Percentiles rank a stretch among this genome's conserved stretches.
These are phyloP conservation scores for Lasioglossum vierecki DNA, from an alignment of 2,888 invertebrate genomes.

Conservation along the genomic window DNA sequence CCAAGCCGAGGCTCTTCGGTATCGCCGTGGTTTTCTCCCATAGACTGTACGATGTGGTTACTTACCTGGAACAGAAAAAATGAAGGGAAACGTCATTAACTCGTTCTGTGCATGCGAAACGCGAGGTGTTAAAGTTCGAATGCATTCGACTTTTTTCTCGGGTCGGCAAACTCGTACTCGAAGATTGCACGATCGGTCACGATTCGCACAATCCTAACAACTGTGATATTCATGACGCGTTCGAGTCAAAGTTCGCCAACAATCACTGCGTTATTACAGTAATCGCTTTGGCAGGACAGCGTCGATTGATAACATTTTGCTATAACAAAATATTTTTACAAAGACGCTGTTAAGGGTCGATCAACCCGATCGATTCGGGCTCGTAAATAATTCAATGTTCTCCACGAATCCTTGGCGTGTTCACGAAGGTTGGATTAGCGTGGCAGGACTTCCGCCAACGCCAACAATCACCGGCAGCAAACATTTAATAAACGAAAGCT, in stretches of 20 bases:
- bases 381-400: constrained; percentile 4
- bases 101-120: constrained; percentile 44
- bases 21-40: constrained; percentile 31
- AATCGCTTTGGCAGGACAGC: neutral
- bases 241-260: constrained; percentile 18
- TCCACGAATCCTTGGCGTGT: neutral
- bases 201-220: constrained; percentile 10
- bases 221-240: constrained; percentile 6
- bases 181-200: constrained; percentile 46
- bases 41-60: constrained; percentile 41
- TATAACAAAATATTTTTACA: neutral
- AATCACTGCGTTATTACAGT: neutral
- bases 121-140: constrained; percentile 64
- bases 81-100: constrained; percentile 65
- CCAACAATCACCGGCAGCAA: neutral
- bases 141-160: constrained; percentile 24
- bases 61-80: constrained; percentile 74
- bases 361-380: neutral
- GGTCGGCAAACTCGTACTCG: constrained; percentile 21
- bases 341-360: neutral
- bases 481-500: constrained; percentile 17
- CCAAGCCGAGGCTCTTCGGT: constrained; percentile 5
- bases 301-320: neutral
- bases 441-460: neutral
- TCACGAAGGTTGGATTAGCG: neutral